A percentile compares a stretch with the other conserved stretches of the same genome.
Evolutionary conservation across 2,888 invertebrate species (phyloP).

Genomic region (Microctonus brassicae): DNA sequence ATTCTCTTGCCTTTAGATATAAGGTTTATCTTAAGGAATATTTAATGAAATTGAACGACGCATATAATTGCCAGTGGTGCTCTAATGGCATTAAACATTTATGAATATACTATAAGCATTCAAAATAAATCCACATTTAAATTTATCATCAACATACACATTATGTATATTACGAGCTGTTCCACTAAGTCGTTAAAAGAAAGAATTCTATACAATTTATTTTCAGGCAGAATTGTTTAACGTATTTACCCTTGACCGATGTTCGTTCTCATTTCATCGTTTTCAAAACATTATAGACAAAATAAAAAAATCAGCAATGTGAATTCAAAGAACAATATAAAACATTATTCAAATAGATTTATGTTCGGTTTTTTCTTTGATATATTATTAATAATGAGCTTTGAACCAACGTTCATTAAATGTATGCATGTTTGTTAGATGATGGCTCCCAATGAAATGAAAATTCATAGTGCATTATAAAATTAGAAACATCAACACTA

Average conservation of each 20-base stretch:
- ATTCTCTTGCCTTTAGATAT: neutral
- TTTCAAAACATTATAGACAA: neutral
- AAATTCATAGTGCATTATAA: neutral
- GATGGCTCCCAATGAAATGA: too few species aligned
- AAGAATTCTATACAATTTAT: conserved; percentile 42
- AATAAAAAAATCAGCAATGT: neutral
- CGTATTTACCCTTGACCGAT: conserved; percentile 41
- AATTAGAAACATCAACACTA: neutral
- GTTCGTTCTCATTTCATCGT: neutral
- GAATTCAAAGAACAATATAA: neutral
- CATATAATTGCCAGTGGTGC: neutral
- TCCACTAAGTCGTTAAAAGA: conserved; percentile 41
- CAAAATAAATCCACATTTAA: neutral
- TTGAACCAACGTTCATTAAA: too few species aligned
- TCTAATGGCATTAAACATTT: neutral
- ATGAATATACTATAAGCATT: neutral
- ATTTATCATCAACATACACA: neutral
- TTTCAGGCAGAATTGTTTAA: conserved; percentile 42
- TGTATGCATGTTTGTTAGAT: too few species aligned
- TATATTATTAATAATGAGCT: too few species aligned
- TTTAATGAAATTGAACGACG: neutral
- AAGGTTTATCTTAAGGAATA: neutral
- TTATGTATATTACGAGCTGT: conserved; percentile 19
- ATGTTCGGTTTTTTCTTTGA: too few species aligned
- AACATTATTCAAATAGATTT: too few species aligned